Percentiles rank a stretch among this genome's conserved stretches.
Conservation (phyloP, 1,140 invertebrate species). For the Cydia splendana region DNA sequence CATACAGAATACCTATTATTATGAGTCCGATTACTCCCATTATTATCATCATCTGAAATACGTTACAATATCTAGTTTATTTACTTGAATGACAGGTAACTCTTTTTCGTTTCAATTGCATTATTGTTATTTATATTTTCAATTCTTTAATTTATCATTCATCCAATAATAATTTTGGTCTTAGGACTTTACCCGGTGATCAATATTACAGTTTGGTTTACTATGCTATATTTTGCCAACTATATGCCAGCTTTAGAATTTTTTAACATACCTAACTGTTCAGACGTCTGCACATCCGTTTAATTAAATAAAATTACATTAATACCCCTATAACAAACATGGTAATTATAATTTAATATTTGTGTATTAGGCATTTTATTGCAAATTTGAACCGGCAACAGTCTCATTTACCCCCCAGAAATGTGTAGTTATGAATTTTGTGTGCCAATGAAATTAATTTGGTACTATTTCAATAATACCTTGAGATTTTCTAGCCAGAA, state of each 20-base stretch:
- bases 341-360: not conserved
- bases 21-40: conserved; percentile 93
- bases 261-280: too few relatives aligned
- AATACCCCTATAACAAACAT: not conserved
- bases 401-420: not conserved
- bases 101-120: not conserved
- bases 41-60: conserved; percentile 94
- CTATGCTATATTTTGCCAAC: too few relatives aligned
- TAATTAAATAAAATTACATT: too few relatives aligned
- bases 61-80: conserved; percentile 29
- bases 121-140: not conserved
- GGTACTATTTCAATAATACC: conserved; percentile 78
- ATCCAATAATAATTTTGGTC: not conserved
- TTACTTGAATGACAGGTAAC: not conserved
- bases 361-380: not conserved
- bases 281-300: too few relatives aligned
- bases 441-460: not conserved
- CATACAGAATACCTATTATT: conserved; percentile 92
- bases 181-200: not conserved
- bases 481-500: conserved; percentile 99
- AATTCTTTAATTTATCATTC: not conserved
- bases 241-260: too few relatives aligned
- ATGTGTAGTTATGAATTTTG: not conserved
- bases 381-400: not conserved
- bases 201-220: too few relatives aligned